phyloP scores from a whole-genome alignment of 2,888 invertebrate species.

The Axea sp. region DNA sequence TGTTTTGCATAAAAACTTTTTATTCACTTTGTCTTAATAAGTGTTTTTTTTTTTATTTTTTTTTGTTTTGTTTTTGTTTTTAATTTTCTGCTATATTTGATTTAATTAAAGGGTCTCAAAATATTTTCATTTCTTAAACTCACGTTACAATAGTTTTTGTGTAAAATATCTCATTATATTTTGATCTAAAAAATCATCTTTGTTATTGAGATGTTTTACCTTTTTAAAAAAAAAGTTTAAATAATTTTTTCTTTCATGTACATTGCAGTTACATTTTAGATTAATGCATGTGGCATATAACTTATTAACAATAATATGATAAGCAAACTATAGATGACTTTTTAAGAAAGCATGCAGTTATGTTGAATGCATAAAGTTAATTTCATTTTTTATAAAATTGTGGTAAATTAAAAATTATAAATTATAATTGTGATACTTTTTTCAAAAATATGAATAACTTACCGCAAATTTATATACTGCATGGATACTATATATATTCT shows the following conservation, averaged over 20 bases:
- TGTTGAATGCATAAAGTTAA: slow-evolving; percentile 14
- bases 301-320: slow-evolving; percentile 6
- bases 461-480: slow-evolving; percentile 36
- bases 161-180: no score
- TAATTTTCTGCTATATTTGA: slow-evolving; percentile 7
- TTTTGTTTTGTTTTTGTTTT: no score
- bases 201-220: no score
- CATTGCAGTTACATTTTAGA: slow-evolving; percentile 37
- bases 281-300: slow-evolving; percentile 45
- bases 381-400: slow-evolving; percentile 22
- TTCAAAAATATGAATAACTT: background rate
- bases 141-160: no score
- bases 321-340: no score
- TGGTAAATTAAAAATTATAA: background rate
- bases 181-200: no score
- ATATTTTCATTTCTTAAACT: no score
- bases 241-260: slow-evolving; percentile 1
- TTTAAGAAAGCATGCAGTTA: slow-evolving; percentile 35
- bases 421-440: no score
- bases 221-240: no score
- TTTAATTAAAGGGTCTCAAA: no score
- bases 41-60: no score
- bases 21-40: background rate
- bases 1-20: slow-evolving; percentile 64
- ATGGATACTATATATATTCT: slow-evolving; percentile 6